Conservation (phyloP, 2,797 vertebrate species). For the Hoplostethus mediterraneus region DNA sequence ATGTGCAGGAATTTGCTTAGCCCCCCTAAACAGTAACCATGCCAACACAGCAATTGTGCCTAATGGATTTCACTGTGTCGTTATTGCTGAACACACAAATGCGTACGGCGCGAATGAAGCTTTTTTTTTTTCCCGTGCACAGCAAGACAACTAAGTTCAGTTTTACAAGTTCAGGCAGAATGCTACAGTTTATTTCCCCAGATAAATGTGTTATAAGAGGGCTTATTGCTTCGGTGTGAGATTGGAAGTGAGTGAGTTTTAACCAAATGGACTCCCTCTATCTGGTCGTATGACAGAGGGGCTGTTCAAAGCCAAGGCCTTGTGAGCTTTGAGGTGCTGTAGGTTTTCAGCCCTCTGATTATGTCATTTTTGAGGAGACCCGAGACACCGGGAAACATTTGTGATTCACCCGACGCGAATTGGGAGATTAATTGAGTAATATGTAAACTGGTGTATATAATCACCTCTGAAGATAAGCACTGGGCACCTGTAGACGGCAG, state of each 20-base stretch:
- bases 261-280: conserved; percentile 9
- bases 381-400: conserved; percentile 14
- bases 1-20: conserved; percentile 78
- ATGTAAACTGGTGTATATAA: conserved; percentile 41
- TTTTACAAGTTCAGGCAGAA: conserved; percentile 62
- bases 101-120: conserved; percentile 66
- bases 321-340: conserved; percentile 24
- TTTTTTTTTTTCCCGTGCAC: conserved; percentile 54
- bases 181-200: conserved; percentile 42
- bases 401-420: conserved; percentile 14
- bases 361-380: neutral
- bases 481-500: conserved; percentile 27
- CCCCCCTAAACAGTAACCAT: conserved; percentile 75
- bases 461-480: conserved; percentile 45
- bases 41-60: conserved; percentile 80
- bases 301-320: conserved; percentile 25
- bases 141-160: conserved; percentile 65
- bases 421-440: conserved; percentile 46
- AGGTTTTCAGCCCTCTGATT: neutral
- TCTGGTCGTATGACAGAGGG: conserved; percentile 21
- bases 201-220: conserved; percentile 33
- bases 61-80: conserved; percentile 80
- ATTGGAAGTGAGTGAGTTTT: conserved; percentile 28
- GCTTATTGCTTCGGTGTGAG: conserved; percentile 25
- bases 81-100: conserved; percentile 81